Evolutionary conservation across 2,888 invertebrate species (phyloP).

Genomic region (Psylliodes chrysocephalus): DNA sequence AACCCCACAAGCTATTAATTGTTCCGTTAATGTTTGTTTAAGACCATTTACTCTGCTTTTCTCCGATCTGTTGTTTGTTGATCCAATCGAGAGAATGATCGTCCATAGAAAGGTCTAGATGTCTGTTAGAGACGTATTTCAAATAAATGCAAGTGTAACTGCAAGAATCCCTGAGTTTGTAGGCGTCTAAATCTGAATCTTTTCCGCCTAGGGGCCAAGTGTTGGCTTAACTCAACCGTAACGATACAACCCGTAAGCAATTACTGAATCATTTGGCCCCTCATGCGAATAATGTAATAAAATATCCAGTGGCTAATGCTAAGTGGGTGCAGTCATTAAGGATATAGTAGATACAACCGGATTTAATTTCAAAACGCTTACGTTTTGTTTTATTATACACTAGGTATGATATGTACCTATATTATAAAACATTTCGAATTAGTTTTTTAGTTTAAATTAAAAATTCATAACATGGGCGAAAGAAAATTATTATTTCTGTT

Average conservation of each 20-base stretch:
- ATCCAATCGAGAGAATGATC: conserved; percentile 11
- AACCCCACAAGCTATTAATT: conserved; percentile 22
- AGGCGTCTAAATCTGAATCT: conserved; percentile 36
- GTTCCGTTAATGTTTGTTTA: conserved; percentile 13
- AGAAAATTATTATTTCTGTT: too few species aligned
- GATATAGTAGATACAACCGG: background rate
- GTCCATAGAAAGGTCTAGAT: conserved; percentile 7
- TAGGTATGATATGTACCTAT: too few species aligned
- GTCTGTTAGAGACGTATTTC: conserved; percentile 29
- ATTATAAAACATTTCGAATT: too few species aligned
- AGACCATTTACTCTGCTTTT: conserved; percentile 9
- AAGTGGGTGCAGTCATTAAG: conserved; percentile 21
- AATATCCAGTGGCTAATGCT: conserved; percentile 39
- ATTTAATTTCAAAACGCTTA: background rate
- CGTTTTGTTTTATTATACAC: too few species aligned
- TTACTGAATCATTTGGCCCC: conserved; percentile 40
- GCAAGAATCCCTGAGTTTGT: conserved; percentile 23
- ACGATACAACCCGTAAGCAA: conserved; percentile 36
- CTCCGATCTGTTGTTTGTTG: conserved; percentile 14
- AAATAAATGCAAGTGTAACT: conserved; percentile 36
- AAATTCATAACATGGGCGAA: too few species aligned
- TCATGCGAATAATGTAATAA: conserved; percentile 42
- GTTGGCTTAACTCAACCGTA: conserved; percentile 36
- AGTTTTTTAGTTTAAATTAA: too few species aligned
- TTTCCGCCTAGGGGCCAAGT: conserved; percentile 33